Evolutionary conservation across 1,140 invertebrate species (phyloP).

Genomic region (Asobara japonica): DNA sequence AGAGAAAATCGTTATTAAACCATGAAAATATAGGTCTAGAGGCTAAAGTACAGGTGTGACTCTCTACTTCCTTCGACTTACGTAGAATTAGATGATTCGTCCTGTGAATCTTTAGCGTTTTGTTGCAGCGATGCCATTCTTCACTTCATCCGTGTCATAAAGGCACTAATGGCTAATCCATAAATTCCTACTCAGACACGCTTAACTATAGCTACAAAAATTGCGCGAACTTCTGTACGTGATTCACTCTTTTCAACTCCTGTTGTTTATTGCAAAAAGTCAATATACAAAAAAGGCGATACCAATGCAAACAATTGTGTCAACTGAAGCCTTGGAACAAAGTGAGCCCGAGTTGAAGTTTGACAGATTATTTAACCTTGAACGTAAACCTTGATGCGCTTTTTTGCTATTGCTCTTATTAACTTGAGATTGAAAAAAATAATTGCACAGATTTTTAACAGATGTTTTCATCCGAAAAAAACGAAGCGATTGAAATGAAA

Average conservation of each 20-base stretch:
- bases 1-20: slow-evolving; percentile 9
- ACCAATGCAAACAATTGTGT: neutral
- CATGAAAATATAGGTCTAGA: slow-evolving; percentile 28
- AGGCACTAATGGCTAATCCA: neutral
- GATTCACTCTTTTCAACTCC: neutral
- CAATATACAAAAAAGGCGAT: neutral
- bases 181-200: neutral
- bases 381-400: too few species aligned
- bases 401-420: too few species aligned
- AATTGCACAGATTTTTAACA: too few species aligned
- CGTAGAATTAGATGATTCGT: slow-evolving; percentile 26
- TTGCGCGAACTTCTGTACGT: too few species aligned
- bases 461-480: neutral
- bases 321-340: neutral
- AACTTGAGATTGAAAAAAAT: too few species aligned
- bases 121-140: slow-evolving; percentile 43
- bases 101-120: slow-evolving; percentile 34
- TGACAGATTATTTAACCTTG: neutral
- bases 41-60: too few species aligned
- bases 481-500: neutral
- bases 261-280: neutral
- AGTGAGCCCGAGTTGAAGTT: neutral
- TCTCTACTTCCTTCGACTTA: too few species aligned
- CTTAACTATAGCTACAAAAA: neutral
- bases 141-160: neutral